Base-by-base conservation (phyloP, 2,888 invertebrate genomes). In the Agriotes lineatus region DNA sequence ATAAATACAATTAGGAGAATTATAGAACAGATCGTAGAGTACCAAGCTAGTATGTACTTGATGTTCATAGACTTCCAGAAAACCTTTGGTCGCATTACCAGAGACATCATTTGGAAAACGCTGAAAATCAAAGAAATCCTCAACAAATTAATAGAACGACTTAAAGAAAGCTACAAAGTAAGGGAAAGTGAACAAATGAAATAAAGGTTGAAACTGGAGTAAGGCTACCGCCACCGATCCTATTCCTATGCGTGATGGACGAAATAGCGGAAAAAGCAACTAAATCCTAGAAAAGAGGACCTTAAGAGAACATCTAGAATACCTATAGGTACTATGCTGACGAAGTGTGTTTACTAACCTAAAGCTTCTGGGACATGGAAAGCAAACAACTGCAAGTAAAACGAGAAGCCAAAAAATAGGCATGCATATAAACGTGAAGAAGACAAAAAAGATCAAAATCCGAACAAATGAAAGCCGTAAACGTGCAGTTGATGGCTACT, bases 1-100 rank as follows among this genome's bases (percentile, higher is more conserved):
- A 50, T 50, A 50, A 50, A 25, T 22, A 50, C 25, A 19, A 12
- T 50, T 10, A n/a, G 25, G 6, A 50, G 22, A 22, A 50, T 50
- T 7, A 50, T 50, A 50, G 50, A 44, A 6, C 44, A 18, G 19
- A 4, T 44, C 19, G 44, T 19, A 16, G 6, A 12, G 44, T n/a
- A n/a, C n/a, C n/a, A n/a, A n/a, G n/a, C n/a, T n/a, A n/a, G n/a
- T n/a, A n/a, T n/a, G n/a, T n/a, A n/a, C n/a, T n/a, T n/a, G n/a
- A n/a, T n/a, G n/a, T 44, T 44, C 44, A 19, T 44, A 19, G 44
- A 44, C 9, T 44, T 44, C 18, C 18, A 44, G 10, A 16, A 19
- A 7, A 19, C 5, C 1, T 39, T 39, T 6, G 14, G 16, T 7
- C 2, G 39, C 12, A 14, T 39, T 10, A 14, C 44, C 7, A 16